Evolutionary conservation across 30 jellyfish, hydroid and myxozoan species (phyloP).

Genomic region (Cassiopea andromeda): DNA sequence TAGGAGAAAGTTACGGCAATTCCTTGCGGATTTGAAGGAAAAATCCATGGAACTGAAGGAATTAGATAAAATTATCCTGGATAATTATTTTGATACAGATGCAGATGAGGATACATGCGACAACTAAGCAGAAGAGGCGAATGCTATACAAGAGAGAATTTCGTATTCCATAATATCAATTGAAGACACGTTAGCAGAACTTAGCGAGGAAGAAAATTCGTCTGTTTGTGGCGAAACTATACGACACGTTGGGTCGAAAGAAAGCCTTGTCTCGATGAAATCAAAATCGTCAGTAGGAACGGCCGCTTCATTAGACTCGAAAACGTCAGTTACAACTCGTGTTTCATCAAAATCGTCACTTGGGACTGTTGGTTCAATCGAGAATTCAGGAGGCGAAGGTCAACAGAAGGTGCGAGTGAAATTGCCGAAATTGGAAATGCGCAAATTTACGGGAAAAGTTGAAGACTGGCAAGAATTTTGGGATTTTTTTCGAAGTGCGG

Average conservation of each 20-base stretch:
- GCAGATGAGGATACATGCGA: slow-evolving; percentile 28
- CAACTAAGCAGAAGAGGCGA: slow-evolving; percentile 42
- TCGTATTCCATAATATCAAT: background rate
- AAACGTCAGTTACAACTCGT: background rate
- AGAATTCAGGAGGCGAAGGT: background rate
- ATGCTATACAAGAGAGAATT: slow-evolving; percentile 14
- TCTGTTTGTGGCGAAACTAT: background rate
- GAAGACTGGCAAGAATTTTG: slow-evolving; percentile 41
- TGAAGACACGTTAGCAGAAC: slow-evolving; percentile 8
- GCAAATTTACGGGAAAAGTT: slow-evolving; percentile 17
- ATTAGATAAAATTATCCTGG: slow-evolving; percentile 7
- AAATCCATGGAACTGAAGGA: slow-evolving; percentile 7
- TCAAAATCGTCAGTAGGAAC: slow-evolving; percentile 11
- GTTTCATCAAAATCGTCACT: background rate
- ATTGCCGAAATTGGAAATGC: slow-evolving; percentile 40
- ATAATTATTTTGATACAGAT: background rate
- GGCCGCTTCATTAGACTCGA: background rate
- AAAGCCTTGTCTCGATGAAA: slow-evolving; percentile 13
- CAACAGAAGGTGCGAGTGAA: slow-evolving; percentile 6
- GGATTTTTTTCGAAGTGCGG: slow-evolving; percentile 31
- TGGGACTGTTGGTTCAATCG: background rate
- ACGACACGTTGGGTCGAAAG: slow-evolving; percentile 8
- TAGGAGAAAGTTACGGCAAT: slow-evolving; percentile 12
- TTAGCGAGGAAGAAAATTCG: background rate
- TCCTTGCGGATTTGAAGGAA: slow-evolving; percentile 27